Base-by-base conservation (phyloP, 2,113 vertebrate genomes). In the Elachura formosa region DNA sequence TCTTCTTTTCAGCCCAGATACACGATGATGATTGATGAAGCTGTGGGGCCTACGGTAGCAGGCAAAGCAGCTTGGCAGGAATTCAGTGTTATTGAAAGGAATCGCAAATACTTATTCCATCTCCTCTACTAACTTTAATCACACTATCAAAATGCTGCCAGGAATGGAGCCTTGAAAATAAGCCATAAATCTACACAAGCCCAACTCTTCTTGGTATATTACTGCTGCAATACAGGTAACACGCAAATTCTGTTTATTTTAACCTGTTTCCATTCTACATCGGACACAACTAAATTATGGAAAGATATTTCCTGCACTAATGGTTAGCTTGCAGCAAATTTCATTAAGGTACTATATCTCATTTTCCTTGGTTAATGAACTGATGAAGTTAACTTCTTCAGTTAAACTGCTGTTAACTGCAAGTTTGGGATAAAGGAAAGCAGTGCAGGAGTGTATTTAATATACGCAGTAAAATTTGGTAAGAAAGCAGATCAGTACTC, bases 51-150 rank as follows among this genome's bases (percentile, higher is more conserved):
- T 89, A 97, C 90, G 48, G 97, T 95, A 97, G 96, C 87, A 24
- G 97, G 97, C 82, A 97, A 96, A 97, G 96, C 96, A 97, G 95
- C 94, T 95, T 98, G 98, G 98, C 97, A 97, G 90, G 94, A 92
- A 92, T 96, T 98, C 97, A 96, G 96, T 97, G 95, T 97, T 98
- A 96, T 87, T 98, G 97, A 97, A 98, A 97, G 97, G 96, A 97
- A 97, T 98, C 94, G 97, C 93, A 98, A 98, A 98, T 98, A 97
- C 98, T 98, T 98, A 97, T 97, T 98, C 92, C 98, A 97, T 98
- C 98, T 97, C 96, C 76, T 98, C 97, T 92, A 80, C 94, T 96
- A 92, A 97, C 97, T 98, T 98, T 96, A 98, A 98, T 98, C 98
- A 96, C 94, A 96, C 96, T 98, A 98, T 98, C 97, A 98, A 97